Base-by-base conservation (phyloP, 2,888 invertebrate genomes). In the Ophioninae sp. region DNA sequence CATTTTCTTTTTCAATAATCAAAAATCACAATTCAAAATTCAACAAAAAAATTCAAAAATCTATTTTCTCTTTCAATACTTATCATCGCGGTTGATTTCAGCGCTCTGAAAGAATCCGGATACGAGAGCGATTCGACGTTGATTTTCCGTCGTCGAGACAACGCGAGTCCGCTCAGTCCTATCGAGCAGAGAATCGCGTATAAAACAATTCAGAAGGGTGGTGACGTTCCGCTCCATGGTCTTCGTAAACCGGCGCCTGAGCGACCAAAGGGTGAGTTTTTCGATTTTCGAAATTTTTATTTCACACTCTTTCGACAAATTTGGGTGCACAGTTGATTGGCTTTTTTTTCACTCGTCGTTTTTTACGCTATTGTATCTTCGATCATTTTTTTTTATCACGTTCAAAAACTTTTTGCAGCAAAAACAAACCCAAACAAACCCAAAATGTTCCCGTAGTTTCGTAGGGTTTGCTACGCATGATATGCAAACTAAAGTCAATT, bases 151-250 rank as follows among this genome's bases (percentile, higher is more conserved):
- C 95, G 97, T 79, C 95, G 96, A 82, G 96, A 96, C 87, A 95
- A 95, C 87, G 94, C 94, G 58, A 95, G 95, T 65, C 95, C 95
- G 0, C 93, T 97, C 77, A 97, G 96, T 87, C 97, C 97, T 0
- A 95, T 96, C n/a, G 97, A 98, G 91, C 96, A 97, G 88, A 95
- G 96, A 84, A 95, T 96, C 84, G 96, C 96, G 13, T 99, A 99
- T 93, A 96, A 96, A 90, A 96, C 95, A 85, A 95, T 99, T 79
- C 99, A 99, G 91, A 96, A 96, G 81, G 99, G 99, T 0, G 99
- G 98, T 0, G 99, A 99, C 93, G 98, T 99, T 2, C 99, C 99
- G 0, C 94, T 98, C 10, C 95, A 97, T 90, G 99, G 99, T 63
- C 95, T 99, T 91, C 95, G 98, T 65, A 98, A 98, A 90, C 96